Base-by-base conservation (phyloP, 1,140 invertebrate species). In the Aphis gossypii region DNA sequence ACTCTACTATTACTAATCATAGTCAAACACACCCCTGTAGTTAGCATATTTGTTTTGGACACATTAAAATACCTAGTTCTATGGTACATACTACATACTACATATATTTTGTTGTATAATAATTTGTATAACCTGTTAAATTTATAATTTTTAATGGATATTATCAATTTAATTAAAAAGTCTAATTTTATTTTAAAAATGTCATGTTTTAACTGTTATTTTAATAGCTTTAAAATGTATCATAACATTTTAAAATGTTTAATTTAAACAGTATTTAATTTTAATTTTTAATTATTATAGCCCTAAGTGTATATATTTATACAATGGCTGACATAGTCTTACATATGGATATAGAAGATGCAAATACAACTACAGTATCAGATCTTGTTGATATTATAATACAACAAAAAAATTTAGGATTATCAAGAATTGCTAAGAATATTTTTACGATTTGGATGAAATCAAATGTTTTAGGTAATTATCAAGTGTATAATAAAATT, bases 321-420 rank as follows among this genome's bases (percentile, higher is more conserved):
- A 95, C 97, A 56, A 97, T 97, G 96, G 97, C 96, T 41, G 95
- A 96, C 5, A 95, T 96, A 41, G 97, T 97, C 20, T 95, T 97
- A 60, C 96, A 97, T 95, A 96, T 97, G 95, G 97, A 97, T 94
- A 96, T 97, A 95, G 97, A 97, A 94, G 96, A 97, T 86, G 96
- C 96, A 60, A 95, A 95, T 38, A 95, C 95, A 68, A 95, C 95
- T 30, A 96, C 96, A 11, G 95, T 96, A 23, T 95, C 96, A 83
- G 96, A 96, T 93, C 94, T 96, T 41, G 94, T 96, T 76, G 95
- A 96, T 48, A 94, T 96, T 89, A 95, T 96, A 46, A 94, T 96
- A 30, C 95, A 94, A 9, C 97, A 97, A 94, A 95, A 96, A 94
- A 96, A 97, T 94, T 94, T 97, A 41, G 96, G 95, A 76, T 94